phyloP scores from a whole-genome alignment of 2,113 vertebrate genomes.

The Prochilodus magdalenae region DNA sequence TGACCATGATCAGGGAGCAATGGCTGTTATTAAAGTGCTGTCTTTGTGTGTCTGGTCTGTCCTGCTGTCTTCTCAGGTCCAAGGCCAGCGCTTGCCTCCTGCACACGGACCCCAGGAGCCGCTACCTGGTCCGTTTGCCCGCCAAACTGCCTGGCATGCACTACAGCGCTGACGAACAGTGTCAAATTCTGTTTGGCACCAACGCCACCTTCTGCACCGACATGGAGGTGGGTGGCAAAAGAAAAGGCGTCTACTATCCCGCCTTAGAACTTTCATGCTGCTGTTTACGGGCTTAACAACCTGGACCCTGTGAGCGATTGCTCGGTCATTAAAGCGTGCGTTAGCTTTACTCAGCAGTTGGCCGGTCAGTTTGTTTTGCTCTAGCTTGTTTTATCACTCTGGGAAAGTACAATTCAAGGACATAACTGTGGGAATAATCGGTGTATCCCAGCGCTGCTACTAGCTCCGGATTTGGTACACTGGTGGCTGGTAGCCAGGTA shows the following conservation, averaged over 20 bases:
- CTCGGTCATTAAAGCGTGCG: not conserved
- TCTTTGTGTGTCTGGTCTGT: not conserved
- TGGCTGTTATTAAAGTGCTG: not conserved
- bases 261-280: not conserved
- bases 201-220: conserved; percentile 96
- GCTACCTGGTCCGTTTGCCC: conserved; percentile 81
- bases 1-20: not conserved
- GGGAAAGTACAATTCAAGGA: conserved; percentile 1
- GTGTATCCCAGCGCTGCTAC: conserved; percentile 21
- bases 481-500: not conserved
- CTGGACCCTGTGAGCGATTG: not conserved
- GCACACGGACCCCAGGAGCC: conserved; percentile 89
- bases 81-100: conserved; percentile 89
- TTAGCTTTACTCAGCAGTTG: conserved; percentile 22
- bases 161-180: conserved; percentile 94
- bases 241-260: not conserved
- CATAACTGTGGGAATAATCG: conserved; percentile 9
- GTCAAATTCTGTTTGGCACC: conserved; percentile 96
- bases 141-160: conserved; percentile 97
- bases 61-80: conserved; percentile 78
- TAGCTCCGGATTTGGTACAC: not conserved
- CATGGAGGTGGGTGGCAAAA: conserved; percentile 86
- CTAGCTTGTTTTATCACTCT: not conserved
- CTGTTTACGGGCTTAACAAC: not conserved
- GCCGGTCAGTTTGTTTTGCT: not conserved